Percentiles rank a stretch among this genome's conserved stretches.
Conservation (phyloP, 2,113 vertebrate genomes). For the Gadus macrocephalus region DNA sequence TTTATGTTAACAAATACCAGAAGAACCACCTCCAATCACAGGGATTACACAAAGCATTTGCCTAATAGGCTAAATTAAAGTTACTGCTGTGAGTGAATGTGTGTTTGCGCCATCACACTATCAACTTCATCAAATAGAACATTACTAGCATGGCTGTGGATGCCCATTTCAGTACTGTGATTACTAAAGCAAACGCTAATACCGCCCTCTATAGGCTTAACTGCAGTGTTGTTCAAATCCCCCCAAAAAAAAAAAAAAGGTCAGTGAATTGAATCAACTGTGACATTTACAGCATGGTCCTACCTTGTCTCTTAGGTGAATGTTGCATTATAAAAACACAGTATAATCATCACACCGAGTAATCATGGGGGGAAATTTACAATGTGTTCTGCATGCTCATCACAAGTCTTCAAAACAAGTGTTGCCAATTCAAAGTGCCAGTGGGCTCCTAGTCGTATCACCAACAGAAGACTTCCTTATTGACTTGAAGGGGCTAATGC, state of each 20-base stretch:
- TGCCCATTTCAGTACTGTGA: conserved; percentile 16
- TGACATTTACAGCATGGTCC: too few species aligned
- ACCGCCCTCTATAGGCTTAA: conserved; percentile 40
- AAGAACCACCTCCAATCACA: too few species aligned
- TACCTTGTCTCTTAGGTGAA: too few species aligned
- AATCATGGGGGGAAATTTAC: conserved; percentile 23
- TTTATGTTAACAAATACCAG: too few species aligned
- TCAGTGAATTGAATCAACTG: conserved; percentile 20
- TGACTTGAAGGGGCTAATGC: conserved; percentile 43
- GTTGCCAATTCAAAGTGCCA: conserved; percentile 48
- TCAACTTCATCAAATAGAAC: neutral
- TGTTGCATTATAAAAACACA: conserved; percentile 19
- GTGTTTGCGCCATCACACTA: too few species aligned
- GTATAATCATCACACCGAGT: conserved; percentile 33
- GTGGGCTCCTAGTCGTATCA: conserved; percentile 39
- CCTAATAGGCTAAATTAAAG: too few species aligned
- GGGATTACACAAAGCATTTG: too few species aligned
- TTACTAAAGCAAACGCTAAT: conserved; percentile 22
- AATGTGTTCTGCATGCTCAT: conserved; percentile 12
- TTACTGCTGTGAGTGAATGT: too few species aligned
- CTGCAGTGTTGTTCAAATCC: conserved; percentile 48
- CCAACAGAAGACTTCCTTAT: conserved; percentile 39
- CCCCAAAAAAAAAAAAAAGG: conserved; percentile 32
- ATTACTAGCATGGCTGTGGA: conserved; percentile 31
- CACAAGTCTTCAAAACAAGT: conserved; percentile 33